Percentiles rank a stretch among this genome's conserved stretches.
phyloP scores from a whole-genome alignment of 2,888 invertebrate species.

The Hydrotaea cyrtoneurina region DNA sequence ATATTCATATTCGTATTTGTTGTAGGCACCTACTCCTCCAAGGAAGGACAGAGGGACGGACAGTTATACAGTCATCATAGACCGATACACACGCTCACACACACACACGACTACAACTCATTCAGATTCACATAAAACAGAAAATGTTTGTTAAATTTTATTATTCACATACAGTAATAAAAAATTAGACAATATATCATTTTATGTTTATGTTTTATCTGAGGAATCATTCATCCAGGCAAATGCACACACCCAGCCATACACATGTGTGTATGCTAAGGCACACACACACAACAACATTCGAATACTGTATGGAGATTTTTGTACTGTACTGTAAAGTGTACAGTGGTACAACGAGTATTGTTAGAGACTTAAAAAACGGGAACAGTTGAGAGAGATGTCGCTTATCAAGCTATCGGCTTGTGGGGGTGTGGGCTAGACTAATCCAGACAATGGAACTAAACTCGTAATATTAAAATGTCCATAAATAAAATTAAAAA shows the following conservation, averaged over 20 bases:
- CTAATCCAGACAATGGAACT: too few species aligned
- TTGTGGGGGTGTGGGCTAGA: too few species aligned
- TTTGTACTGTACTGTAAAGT: neutral
- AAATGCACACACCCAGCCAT: slow-evolving; percentile 19
- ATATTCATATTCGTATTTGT: slow-evolving; percentile 37
- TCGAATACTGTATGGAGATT: neutral
- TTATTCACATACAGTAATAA: slow-evolving; percentile 60
- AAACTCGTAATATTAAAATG: too few species aligned
- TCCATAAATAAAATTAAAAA: too few species aligned
- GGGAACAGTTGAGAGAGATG: too few species aligned
- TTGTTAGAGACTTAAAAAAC: too few species aligned
- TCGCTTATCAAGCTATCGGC: too few species aligned
- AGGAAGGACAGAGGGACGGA: slow-evolving; percentile 2
- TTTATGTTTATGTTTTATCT: slow-evolving; percentile 57
- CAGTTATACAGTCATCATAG: neutral
- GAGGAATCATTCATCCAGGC: slow-evolving; percentile 38
- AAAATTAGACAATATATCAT: slow-evolving; percentile 67
- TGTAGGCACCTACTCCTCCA: neutral
- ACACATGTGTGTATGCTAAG: neutral
- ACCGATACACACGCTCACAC: neutral
- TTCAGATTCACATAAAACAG: slow-evolving; percentile 30
- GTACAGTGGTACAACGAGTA: neutral
- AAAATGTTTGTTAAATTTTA: slow-evolving; percentile 32
- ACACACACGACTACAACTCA: slow-evolving; percentile 29
- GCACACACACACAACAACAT: neutral